These are phyloP conservation scores for Acrocephalus arundinaceus DNA, from an alignment of 2,113 vertebrate species.

Conservation along the genomic window DNA sequence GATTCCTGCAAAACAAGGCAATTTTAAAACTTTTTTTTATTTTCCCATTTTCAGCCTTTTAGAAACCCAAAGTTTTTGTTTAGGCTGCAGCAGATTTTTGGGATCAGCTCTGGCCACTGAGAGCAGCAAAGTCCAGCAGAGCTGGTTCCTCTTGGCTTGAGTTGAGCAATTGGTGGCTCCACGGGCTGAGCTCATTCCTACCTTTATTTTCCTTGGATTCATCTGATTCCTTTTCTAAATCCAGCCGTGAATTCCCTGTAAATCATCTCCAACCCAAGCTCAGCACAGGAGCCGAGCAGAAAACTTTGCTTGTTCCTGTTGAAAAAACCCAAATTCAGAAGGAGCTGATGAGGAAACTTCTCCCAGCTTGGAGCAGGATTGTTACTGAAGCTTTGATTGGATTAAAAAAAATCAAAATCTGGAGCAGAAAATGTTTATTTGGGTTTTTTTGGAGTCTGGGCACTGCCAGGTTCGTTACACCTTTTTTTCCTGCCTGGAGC, in stretches of 20 bases:
- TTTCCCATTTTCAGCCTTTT: neutral
- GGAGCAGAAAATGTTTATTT: neutral
- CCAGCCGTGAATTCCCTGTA: neutral
- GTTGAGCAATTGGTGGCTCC: conserved; percentile 14
- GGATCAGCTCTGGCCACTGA: neutral
- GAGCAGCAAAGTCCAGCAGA: neutral
- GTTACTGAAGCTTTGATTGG: neutral
- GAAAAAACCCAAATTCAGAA: neutral
- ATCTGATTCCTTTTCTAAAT: neutral
- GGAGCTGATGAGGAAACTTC: neutral
- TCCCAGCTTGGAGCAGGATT: neutral
- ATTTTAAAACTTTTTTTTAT: too few relatives aligned
- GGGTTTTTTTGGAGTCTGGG: neutral
- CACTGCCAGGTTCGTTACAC: conserved; percentile 3
- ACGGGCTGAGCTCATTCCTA: conserved; percentile 48
- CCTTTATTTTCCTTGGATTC: conserved; percentile 59
- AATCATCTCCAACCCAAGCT: neutral
- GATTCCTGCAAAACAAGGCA: neutral
- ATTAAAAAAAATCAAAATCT: neutral
- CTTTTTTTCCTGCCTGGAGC: neutral
- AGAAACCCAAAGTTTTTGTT: neutral
- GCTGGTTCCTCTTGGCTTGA: neutral
- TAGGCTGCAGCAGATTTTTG: neutral
- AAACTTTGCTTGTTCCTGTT: neutral
- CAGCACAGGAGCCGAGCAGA: neutral